Evolutionary conservation across 2,888 invertebrate species (phyloP).

Genomic region (Agrotis puta): DNA sequence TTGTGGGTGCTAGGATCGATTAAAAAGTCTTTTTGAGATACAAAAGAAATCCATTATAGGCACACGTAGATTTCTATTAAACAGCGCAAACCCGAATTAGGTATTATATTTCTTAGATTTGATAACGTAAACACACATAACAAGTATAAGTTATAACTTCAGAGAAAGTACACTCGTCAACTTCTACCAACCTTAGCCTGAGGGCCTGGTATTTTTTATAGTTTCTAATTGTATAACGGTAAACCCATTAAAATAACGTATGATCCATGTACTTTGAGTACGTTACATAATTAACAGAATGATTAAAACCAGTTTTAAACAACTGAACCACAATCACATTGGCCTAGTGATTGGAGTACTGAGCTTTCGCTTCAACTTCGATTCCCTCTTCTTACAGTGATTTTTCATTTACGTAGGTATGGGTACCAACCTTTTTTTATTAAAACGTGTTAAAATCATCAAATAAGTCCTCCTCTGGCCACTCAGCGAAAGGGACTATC

Average conservation of each 20-base stretch:
- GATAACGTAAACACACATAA: neutral
- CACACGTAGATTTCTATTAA: neutral
- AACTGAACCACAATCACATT: neutral
- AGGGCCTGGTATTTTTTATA: slow-evolving; percentile 18
- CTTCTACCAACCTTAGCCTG: slow-evolving; percentile 13
- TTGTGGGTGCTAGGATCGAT: neutral
- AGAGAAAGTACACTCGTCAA: slow-evolving; percentile 43
- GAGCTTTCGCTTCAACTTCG: too few relatives aligned
- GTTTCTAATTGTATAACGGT: slow-evolving; percentile 31
- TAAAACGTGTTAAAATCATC: too few relatives aligned
- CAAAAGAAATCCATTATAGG: neutral
- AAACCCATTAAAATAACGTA: neutral
- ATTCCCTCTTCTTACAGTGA: too few relatives aligned
- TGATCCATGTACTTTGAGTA: neutral
- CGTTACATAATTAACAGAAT: slow-evolving; percentile 24
- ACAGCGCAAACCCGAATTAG: neutral
- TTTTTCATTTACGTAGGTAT: too few relatives aligned
- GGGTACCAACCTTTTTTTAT: too few relatives aligned
- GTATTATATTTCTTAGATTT: neutral
- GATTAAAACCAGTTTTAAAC: neutral
- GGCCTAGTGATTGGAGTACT: neutral
- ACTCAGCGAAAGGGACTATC: too few relatives aligned
- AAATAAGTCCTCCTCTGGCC: too few relatives aligned
- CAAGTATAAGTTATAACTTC: slow-evolving; percentile 4
- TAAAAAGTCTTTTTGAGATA: neutral